Evolutionary conservation across 2,797 vertebrate species (phyloP).

Genomic region (Numenius phaeopus): DNA sequence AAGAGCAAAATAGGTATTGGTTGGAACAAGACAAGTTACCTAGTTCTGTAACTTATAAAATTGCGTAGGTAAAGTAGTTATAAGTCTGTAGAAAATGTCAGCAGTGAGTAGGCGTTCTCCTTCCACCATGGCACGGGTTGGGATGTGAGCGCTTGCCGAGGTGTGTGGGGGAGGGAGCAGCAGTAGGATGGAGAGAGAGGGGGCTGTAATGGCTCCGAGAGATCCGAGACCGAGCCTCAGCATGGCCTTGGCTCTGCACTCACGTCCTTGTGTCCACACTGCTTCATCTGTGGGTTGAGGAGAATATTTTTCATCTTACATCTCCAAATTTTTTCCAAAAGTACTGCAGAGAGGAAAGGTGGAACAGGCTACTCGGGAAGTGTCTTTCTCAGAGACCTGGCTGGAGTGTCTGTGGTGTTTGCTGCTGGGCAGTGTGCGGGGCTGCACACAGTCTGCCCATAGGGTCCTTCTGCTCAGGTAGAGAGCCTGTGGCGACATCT

Average conservation of each 20-base stretch:
- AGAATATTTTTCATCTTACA: background rate
- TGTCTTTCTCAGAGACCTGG: background rate
- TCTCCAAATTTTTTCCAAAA: background rate
- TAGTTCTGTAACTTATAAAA: background rate
- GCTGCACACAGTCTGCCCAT: background rate
- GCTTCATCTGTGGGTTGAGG: background rate
- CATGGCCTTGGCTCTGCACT: background rate
- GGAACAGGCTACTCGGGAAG: background rate
- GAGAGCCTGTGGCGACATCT: background rate
- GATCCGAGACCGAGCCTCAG: fast-evolving
- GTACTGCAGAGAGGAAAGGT: background rate
- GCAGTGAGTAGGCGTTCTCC: fast-evolving
- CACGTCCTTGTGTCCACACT: background rate
- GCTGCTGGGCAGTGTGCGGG: background rate
- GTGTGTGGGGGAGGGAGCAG: background rate
- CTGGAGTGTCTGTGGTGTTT: background rate
- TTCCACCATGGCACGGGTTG: fast-evolving
- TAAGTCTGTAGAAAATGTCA: background rate
- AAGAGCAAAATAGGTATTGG: background rate
- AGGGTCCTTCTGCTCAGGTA: background rate
- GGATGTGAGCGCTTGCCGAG: background rate
- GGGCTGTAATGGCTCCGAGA: background rate
- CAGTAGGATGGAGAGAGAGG: background rate
- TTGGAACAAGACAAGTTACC: background rate
- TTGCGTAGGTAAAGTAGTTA: fast-evolving